phyloP scores from a whole-genome alignment of 2,797 vertebrate species.

The Sitta carolinensis region DNA sequence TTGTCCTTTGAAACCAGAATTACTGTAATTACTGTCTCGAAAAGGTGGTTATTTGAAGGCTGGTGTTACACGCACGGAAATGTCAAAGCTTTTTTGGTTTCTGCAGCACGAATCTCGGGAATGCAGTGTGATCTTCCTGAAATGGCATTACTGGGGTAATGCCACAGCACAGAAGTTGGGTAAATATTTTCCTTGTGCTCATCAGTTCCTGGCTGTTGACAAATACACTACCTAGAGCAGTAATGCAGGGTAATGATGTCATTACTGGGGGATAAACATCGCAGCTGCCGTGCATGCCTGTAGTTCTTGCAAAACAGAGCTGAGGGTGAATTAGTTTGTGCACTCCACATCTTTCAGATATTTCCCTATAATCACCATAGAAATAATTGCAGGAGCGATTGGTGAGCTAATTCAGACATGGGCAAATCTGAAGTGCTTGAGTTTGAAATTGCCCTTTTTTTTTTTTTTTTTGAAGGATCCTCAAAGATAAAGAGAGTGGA shows the following conservation, averaged over 20 bases:
- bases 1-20: neutral
- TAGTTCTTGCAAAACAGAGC: neutral
- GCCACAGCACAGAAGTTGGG: neutral
- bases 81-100: constrained; percentile 8
- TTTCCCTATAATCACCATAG: neutral
- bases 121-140: neutral
- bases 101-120: neutral
- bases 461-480: neutral
- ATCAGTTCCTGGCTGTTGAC: constrained; percentile 1
- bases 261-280: constrained; percentile 18
- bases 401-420: neutral
- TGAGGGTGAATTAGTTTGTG: neutral
- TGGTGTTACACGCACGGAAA: neutral
- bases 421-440: neutral
- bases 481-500: neutral
- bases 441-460: neutral
- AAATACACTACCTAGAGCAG: constrained; percentile 11
- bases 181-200: constrained; percentile 44
- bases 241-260: constrained; percentile 32
- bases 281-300: neutral
- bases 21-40: neutral
- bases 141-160: neutral
- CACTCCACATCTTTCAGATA: neutral
- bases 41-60: neutral
- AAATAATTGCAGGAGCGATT: neutral